Conservation (phyloP, 2,888 invertebrate genomes). For the Silvanus unidentatus region DNA sequence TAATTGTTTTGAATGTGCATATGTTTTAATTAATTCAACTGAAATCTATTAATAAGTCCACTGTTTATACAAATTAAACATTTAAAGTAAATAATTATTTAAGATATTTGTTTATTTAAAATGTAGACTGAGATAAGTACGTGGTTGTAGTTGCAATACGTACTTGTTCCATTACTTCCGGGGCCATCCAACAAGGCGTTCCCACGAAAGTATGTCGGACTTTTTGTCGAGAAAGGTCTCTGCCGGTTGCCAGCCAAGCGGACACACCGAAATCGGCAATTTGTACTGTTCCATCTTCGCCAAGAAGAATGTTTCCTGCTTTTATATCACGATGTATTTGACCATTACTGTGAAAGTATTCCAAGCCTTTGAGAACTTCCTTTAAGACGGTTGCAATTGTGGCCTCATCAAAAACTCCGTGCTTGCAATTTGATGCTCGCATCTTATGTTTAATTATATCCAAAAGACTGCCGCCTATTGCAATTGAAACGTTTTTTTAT, state of each 20-base stretch:
- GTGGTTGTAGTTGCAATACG: too few relatives aligned
- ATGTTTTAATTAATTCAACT: too few relatives aligned
- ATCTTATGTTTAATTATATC: constrained; percentile 94
- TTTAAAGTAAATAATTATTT: too few relatives aligned
- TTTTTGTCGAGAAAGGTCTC: constrained; percentile 89
- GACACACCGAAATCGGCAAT: constrained; percentile 99
- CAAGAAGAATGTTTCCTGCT: constrained; percentile 95
- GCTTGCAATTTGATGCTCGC: constrained; percentile 83
- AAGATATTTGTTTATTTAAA: too few relatives aligned
- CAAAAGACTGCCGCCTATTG: constrained; percentile 71
- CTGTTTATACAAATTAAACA: too few relatives aligned
- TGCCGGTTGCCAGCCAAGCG: constrained; percentile 92
- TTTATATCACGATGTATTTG: constrained; percentile 98
- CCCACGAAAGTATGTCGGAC: constrained; percentile 98
- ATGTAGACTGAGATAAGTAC: too few relatives aligned
- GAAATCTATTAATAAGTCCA: too few relatives aligned
- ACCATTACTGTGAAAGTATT: constrained; percentile 98
- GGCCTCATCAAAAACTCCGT: constrained; percentile 95
- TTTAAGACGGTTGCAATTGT: constrained; percentile 96
- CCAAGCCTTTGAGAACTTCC: constrained; percentile 92
- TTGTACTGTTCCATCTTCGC: constrained; percentile 94
- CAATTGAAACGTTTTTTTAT: neutral
- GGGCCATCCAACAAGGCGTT: constrained; percentile 99
- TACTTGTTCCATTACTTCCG: constrained; percentile 98
- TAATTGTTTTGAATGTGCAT: too few relatives aligned